Evolutionary conservation across 1,140 invertebrate genomes (phyloP), one percentile per base, ranked within the genome.

Genomic region (Grapholita molesta): DNA sequence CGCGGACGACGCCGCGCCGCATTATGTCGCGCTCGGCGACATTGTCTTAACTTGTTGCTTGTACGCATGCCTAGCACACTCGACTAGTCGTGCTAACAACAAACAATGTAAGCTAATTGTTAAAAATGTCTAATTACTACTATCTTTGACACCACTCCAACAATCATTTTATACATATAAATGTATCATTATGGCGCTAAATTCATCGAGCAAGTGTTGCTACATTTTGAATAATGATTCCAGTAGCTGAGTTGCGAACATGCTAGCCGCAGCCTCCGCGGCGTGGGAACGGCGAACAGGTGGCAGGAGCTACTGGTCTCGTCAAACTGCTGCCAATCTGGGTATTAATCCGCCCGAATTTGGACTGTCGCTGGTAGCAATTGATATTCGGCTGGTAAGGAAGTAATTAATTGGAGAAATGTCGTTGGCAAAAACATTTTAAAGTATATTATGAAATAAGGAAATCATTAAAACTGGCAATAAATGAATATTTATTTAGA

Each of bases 271-370:
- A 28, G 21, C 21, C 53, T 28, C 24, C 38, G 71, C 53, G 73
- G 65, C 79, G 82, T 83, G 82, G 76, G 82, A 83, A 80, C 70
- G 52, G 61, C 64, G 67, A 67, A 73, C 81, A 83, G 81, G 79
- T 82, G 81, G 73, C 68, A 64, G 70, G 25, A 70, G 64, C 61
- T 64, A 69, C 66, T 66, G 25, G 42, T 21, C 33, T 61, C 55
- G 55, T 61, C 55, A 61, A 61, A 61, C 55, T 61, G 25, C 55
- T 25, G 55, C 55, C 55, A 61, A 61, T 61, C 55, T 61, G 55
- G 25, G 25, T 61, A 61, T 61, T 61, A 61, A 61, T 61, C 32
- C n/a, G 25, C 55, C 55, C 24, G 25, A 61, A 61, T 32, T 28
- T n/a, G 24, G 24, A 28, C 24, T 15, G 24, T 30, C 4, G 1